Base-by-base conservation (phyloP, 2,888 invertebrate species). In the Andrena fulva region DNA sequence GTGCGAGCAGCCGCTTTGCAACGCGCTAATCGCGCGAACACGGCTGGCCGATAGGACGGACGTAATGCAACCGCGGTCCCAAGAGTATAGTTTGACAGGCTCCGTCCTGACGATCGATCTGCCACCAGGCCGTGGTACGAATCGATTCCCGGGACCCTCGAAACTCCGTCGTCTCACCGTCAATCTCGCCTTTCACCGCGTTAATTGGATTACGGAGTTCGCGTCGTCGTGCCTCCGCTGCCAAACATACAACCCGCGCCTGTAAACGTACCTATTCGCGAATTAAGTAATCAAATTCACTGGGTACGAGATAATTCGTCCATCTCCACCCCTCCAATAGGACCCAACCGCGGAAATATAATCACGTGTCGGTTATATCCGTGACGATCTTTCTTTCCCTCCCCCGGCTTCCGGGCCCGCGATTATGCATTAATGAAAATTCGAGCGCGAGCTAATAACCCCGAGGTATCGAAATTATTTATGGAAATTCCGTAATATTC, bases 121-220 rank as follows among this genome's bases (percentile, higher is more conserved):
- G 60, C 50, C 54, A 52, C 52, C 85, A 80, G 35, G 66, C 63
- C 60, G 73, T 42, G 42, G 42, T 80, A 70, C 77, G 83, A 87
- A 87, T 89, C 80, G 85, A 84, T 81, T 87, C 75, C 42, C 64
- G 33, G 59, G 75, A 66, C 66, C 78, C 76, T 75, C 71, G 87
- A 67, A 87, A 80, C 87, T 85, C 76, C 84, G 84, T 78, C 87
- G 87, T 80, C 82, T 85, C 85, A 80, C 89, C 87, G 88, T 88
- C 88, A 85, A 89, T 89, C 89, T 87, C 75, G 76, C 85, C 80
- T 88, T 89, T 88, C 89, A 82, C 66, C 77, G 87, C 82, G 89
- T 88, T 88, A 88, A 88, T 88, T 88, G 89, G 85, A 89, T 88
- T 89, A 89, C 78, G 81, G 72, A 77, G 77, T 82, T 85, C 77